These are phyloP conservation scores for Anas bahamensis DNA, from an alignment of 2,797 vertebrate genomes.

Conservation along the genomic window DNA sequence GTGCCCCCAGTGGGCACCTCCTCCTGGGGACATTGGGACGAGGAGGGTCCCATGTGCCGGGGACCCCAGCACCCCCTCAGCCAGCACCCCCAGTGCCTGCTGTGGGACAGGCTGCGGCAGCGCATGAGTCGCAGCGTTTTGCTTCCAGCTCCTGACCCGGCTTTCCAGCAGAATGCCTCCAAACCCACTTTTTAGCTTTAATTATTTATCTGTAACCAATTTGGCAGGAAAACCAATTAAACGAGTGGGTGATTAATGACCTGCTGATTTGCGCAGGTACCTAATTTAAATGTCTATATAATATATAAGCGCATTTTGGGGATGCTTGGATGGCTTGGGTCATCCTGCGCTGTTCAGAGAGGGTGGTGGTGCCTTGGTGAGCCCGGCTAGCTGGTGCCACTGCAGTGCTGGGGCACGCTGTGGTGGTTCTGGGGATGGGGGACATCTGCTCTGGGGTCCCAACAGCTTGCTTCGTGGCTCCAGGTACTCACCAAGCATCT, in stretches of 20 bases:
- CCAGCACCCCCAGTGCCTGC: accelerated
- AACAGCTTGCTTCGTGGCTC: accelerated
- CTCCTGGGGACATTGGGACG: not conserved
- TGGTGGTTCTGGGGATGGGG: not conserved
- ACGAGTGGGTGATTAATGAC: conserved; percentile 75
- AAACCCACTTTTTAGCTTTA: conserved; percentile 72
- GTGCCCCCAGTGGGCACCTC: not conserved
- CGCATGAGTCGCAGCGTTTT: not conserved
- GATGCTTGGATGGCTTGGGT: not conserved
- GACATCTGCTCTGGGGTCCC: not conserved
- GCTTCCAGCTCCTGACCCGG: conserved; percentile 29
- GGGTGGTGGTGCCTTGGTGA: not conserved
- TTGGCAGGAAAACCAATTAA: conserved; percentile 79
- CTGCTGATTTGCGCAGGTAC: conserved; percentile 69
- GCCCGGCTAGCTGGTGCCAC: not conserved
- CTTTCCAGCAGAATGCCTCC: conserved; percentile 70
- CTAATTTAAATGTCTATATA: conserved; percentile 77
- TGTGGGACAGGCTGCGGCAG: not conserved
- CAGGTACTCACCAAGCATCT: not conserved
- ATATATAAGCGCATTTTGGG: conserved; percentile 56
- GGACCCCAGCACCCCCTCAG: not conserved
- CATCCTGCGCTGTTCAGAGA: not conserved
- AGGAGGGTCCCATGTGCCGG: accelerated
- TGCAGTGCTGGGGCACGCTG: accelerated
- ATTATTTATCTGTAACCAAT: conserved; percentile 80